A percentile compares a stretch with the other conserved stretches of the same genome.
Evolutionary conservation across 2,113 vertebrate genomes (phyloP).

Genomic region (Shinisaurus crocodilurus): DNA sequence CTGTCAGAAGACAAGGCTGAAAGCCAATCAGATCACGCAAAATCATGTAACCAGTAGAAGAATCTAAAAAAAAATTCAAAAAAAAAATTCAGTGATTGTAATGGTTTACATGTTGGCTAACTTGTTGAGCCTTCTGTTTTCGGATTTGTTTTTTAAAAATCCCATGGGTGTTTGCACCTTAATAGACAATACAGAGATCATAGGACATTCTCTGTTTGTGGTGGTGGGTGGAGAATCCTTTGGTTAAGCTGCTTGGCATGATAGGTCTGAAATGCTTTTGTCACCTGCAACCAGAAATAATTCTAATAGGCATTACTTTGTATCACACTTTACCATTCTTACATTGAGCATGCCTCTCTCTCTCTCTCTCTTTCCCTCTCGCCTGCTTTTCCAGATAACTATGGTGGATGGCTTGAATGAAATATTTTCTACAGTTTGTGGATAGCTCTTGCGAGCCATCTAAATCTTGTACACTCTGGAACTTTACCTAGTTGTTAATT

Average conservation of each 20-base stretch:
- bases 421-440: slow-evolving; percentile 69
- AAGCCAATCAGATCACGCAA: not conserved
- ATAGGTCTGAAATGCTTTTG: not conserved
- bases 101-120: not conserved
- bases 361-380: slow-evolving; percentile 19
- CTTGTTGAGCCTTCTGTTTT: not conserved
- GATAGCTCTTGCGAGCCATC: slow-evolving; percentile 74
- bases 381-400: slow-evolving; percentile 33
- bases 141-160: not conserved
- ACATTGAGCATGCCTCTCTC: accelerated
- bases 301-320: not conserved
- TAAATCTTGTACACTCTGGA: slow-evolving; percentile 72
- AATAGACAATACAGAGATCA: not conserved
- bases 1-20: not conserved
- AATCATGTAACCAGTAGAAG: not conserved
- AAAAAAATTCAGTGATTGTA: not conserved
- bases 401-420: slow-evolving; percentile 31
- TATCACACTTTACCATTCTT: not conserved
- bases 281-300: not conserved
- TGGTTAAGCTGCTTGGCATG: not conserved
- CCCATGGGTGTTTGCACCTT: not conserved
- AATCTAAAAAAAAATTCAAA: not conserved
- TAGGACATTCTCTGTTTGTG: not conserved
- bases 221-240: not conserved
- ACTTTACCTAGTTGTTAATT: slow-evolving; percentile 83